Base-by-base conservation (phyloP, 2,113 vertebrate genomes). In the Brachypteracias leptosomus region DNA sequence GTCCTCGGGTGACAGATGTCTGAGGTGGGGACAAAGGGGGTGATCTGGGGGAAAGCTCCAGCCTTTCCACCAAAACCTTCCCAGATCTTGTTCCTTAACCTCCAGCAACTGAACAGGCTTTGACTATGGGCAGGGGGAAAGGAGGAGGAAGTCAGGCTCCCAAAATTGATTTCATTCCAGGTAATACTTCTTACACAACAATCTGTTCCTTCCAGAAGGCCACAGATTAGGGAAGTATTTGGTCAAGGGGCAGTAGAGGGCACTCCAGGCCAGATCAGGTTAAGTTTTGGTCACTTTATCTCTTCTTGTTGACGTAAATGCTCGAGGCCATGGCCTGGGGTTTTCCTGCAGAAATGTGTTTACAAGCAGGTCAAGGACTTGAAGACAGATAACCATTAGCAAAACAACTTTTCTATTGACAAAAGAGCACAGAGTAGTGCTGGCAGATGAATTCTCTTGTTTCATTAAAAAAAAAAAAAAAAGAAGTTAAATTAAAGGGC, bases 351-450 rank as follows among this genome's bases (percentile, higher is more conserved):
- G 98, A 98, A 98, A 98, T 96, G 96, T 99, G 99, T 99, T 99
- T 99, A 99, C 99, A 99, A 98, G 97, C 98, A 98, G 99, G 99
- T 99, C 99, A 99, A 99, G 99, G 99, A 99, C 99, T 99, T 98
- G 97, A 96, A 98, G 98, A 98, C 98, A 99, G 99, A 99, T 99
- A 99, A 98, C 98, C 98, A 98, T 99, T 99, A 99, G 98, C 98
- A 98, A 98, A 99, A 98, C 98, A 98, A 98, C 97, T 97, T 98
- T 98, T 96, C 98, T 97, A 97, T 98, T 99, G 97, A 98, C 97
- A 98, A 97, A 97, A 97, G 94, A 96, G 95, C 71, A 96, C 94
- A 97, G 97, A 94, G 97, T 97, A 97, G 94, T 28, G 44, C 85
- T 97, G 97, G 96, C 97, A 88, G 96, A 98, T 97, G 96, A 97